These are phyloP conservation scores for Hirtodrosophila trivittata DNA, from an alignment of 2,888 invertebrate species.

Conservation along the genomic window DNA sequence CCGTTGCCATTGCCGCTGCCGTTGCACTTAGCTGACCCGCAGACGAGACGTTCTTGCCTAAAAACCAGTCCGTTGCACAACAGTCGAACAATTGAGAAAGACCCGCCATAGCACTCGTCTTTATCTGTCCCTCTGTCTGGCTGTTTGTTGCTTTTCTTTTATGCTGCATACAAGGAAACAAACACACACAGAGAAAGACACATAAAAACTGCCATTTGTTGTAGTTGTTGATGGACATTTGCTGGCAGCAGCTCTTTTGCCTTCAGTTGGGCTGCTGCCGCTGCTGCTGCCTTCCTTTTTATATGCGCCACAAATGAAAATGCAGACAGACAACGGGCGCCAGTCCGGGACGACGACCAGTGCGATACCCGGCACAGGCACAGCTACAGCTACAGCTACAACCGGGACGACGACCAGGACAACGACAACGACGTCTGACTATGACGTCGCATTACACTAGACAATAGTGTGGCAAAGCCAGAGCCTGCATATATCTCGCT, in stretches of 20 bases:
- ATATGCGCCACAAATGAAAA: slow-evolving; percentile 77
- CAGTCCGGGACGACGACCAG: slow-evolving; percentile 46
- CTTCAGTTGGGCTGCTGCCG: slow-evolving; percentile 44
- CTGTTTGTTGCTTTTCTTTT: slow-evolving; percentile 50
- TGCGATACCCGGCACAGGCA: slow-evolving; percentile 11
- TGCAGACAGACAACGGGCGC: slow-evolving; percentile 80
- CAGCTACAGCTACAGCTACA: slow-evolving; percentile 14
- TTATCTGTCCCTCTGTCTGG: slow-evolving; percentile 10
- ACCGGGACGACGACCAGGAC: slow-evolving; percentile 45
- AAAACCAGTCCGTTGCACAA: slow-evolving; percentile 28
- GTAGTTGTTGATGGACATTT: slow-evolving; percentile 76
- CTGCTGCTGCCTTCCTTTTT: slow-evolving; percentile 33
- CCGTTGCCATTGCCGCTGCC: slow-evolving; percentile 44
- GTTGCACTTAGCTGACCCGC: slow-evolving; percentile 70
- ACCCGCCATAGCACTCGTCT: slow-evolving; percentile 14
- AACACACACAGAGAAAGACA: slow-evolving; percentile 15
- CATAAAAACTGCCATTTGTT: slow-evolving; percentile 46
- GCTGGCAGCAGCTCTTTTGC: slow-evolving; percentile 75
- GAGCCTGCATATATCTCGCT: slow-evolving; percentile 60
- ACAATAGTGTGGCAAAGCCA: slow-evolving; percentile 64
- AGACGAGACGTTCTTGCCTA: slow-evolving; percentile 37
- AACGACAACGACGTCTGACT: slow-evolving; percentile 63
- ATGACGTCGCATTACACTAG: slow-evolving; percentile 74
- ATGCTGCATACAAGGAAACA: slow-evolving; percentile 41
- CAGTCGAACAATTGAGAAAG: slow-evolving; percentile 33